Percentiles rank a stretch among this genome's conserved stretches.
Evolutionary conservation across 2,888 invertebrate genomes (phyloP).

Genomic region (Helobdella robusta): DNA sequence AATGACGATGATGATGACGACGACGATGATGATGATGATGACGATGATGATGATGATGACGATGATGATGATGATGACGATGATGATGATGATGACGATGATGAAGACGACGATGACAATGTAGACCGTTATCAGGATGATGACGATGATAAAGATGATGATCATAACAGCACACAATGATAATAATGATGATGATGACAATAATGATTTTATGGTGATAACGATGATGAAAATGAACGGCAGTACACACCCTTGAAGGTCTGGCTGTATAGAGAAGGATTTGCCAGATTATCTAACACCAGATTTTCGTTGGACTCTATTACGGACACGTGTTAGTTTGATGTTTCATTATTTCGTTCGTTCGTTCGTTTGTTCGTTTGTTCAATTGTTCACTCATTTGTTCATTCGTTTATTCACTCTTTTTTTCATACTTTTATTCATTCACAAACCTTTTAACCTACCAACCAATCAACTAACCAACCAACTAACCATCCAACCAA

Average conservation of each 20-base stretch:
- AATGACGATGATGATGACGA: slow-evolving; percentile 21
- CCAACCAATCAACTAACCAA: too few relatives aligned
- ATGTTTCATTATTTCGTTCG: neutral
- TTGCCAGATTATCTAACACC: slow-evolving; percentile 58
- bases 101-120: slow-evolving; percentile 17
- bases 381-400: too few relatives aligned
- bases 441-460: too few relatives aligned
- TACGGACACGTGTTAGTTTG: slow-evolving; percentile 53
- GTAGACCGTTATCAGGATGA: slow-evolving; percentile 14
- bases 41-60: slow-evolving; percentile 23
- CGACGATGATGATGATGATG: slow-evolving; percentile 23
- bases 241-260: slow-evolving; percentile 52
- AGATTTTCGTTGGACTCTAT: slow-evolving; percentile 56
- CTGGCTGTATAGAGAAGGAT: slow-evolving; percentile 58
- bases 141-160: slow-evolving; percentile 23
- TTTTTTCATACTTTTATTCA: too few relatives aligned
- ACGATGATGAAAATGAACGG: slow-evolving; percentile 27
- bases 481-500: too few relatives aligned
- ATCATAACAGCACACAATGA: slow-evolving; percentile 18
- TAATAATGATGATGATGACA: slow-evolving; percentile 20
- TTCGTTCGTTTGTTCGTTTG: too few relatives aligned
- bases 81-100: slow-evolving; percentile 24
- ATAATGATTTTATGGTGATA: slow-evolving; percentile 18
- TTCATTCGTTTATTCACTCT: too few relatives aligned
- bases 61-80: slow-evolving; percentile 20